Base-by-base conservation (phyloP, 2,113 vertebrate genomes). In the Apus apus region DNA sequence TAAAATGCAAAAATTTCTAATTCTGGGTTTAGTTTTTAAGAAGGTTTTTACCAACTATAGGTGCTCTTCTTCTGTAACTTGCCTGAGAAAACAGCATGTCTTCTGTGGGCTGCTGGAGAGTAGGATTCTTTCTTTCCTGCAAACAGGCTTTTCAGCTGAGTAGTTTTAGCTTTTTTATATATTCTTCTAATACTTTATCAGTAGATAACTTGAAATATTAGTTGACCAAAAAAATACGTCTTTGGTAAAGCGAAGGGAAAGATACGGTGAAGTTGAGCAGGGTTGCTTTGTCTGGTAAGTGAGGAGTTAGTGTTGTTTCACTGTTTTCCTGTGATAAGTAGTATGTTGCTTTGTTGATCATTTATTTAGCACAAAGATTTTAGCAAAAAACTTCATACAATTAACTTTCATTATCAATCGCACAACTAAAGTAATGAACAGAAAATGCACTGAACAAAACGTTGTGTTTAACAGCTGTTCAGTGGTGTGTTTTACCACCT, bases 401-500 rank as follows among this genome's bases (percentile, higher is more conserved):
- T 97, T 98, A 97, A 96, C 97, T 98, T 98, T 85, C 94, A 94
- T 97, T 97, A 96, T 97, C 91, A 68, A 96, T 94, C 98, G 87
- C 70, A 53, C 97, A 95, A 97, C 95, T 91, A 92, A 95, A 97
- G 96, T 98, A 98, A 97, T 97, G 96, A 98, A 96, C 86, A 97
- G 97, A 96, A 97, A 95, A 96, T 90, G 95, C 96, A 96, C 94
- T 96, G 95, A 98, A 97, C 96, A 97, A 97, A 98, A 97, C 91
- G 92, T 97, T 98, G 97, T 98, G 96, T 98, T 92, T 98, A 96
- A 97, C 97, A 98, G 97, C 96, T 97, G 97, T 96, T 98, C 94
- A 97, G 62, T 97, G 94, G 97, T 97, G 93, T 98, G 96, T 98
- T 98, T 98, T 98, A 97, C 97, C 97, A 97, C 97, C 97, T 98